These are phyloP conservation scores for Dicaeum eximium DNA, from an alignment of 2,113 vertebrate species.

Conservation along the genomic window DNA sequence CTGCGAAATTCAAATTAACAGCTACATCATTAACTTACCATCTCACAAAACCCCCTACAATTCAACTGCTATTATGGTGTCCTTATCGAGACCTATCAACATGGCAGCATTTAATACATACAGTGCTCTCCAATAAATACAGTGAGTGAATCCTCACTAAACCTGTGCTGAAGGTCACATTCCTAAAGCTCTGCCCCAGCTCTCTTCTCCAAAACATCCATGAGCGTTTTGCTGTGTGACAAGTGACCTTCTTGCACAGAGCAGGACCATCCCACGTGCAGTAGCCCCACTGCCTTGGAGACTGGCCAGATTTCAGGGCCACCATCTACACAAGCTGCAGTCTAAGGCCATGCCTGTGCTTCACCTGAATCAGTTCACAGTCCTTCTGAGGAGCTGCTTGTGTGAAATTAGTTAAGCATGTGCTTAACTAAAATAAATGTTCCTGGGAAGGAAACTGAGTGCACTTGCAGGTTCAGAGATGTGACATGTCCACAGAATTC, in stretches of 20 bases:
- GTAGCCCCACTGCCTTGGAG: not conserved
- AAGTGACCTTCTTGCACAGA: not conserved
- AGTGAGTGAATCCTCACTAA: not conserved
- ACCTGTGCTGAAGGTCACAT: not conserved
- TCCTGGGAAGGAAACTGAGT: not conserved
- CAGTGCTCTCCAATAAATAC: not conserved
- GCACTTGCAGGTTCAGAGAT: not conserved
- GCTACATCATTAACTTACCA: constrained; percentile 74
- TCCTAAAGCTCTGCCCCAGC: not conserved
- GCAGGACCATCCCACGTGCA: not conserved
- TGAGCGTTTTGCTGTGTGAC: not conserved
- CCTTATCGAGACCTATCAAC: constrained; percentile 58
- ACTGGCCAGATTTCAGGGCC: not conserved
- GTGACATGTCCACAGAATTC: rapidly evolving
- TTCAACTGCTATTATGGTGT: constrained; percentile 59
- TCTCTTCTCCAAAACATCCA: not conserved
- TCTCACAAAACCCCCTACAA: constrained; percentile 42
- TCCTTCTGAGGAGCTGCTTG: not conserved
- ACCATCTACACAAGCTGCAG: not conserved
- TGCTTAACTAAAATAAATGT: not conserved
- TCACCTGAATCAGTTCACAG: not conserved
- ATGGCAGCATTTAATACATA: not conserved
- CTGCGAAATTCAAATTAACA: constrained; percentile 78
- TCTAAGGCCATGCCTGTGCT: not conserved
- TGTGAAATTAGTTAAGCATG: not conserved